Evolutionary conservation across 2,797 vertebrate species (phyloP).

Genomic region (Enteromius thamalakanensis): DNA sequence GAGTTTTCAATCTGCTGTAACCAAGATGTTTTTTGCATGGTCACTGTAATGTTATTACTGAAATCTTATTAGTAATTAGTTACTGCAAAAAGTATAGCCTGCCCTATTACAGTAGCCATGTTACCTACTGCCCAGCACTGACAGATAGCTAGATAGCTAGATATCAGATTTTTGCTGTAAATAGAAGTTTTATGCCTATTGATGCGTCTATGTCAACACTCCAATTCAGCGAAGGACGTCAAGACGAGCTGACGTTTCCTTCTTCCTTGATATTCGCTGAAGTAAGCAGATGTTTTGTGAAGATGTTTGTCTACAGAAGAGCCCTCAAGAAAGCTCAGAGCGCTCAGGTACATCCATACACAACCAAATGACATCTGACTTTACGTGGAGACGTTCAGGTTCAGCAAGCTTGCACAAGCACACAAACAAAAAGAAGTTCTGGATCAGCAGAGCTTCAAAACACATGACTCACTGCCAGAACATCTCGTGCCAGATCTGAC

Average conservation of each 20-base stretch:
- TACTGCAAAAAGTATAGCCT: too few relatives aligned
- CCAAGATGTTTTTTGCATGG: too few relatives aligned
- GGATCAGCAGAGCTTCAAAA: constrained; percentile 28
- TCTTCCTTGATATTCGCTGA: constrained; percentile 8
- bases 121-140: too few relatives aligned
- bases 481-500: background rate
- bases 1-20: too few relatives aligned
- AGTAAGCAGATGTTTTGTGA: constrained; percentile 24
- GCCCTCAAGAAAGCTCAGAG: constrained; percentile 35
- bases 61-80: too few relatives aligned
- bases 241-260: background rate
- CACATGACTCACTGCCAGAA: background rate
- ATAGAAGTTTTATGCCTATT: background rate
- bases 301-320: constrained; percentile 28
- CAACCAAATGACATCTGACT: constrained; percentile 8
- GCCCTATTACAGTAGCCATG: too few relatives aligned
- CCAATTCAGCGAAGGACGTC: background rate
- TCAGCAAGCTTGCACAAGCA: background rate
- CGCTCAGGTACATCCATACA: constrained; percentile 38
- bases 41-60: too few relatives aligned
- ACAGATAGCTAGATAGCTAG: too few relatives aligned
- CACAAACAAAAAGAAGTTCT: constrained; percentile 1
- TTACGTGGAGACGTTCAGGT: constrained; percentile 5
- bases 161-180: background rate
- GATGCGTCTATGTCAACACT: background rate